phyloP scores from a whole-genome alignment of 2,888 invertebrate genomes.

The Leptinotarsa tumamoca region DNA sequence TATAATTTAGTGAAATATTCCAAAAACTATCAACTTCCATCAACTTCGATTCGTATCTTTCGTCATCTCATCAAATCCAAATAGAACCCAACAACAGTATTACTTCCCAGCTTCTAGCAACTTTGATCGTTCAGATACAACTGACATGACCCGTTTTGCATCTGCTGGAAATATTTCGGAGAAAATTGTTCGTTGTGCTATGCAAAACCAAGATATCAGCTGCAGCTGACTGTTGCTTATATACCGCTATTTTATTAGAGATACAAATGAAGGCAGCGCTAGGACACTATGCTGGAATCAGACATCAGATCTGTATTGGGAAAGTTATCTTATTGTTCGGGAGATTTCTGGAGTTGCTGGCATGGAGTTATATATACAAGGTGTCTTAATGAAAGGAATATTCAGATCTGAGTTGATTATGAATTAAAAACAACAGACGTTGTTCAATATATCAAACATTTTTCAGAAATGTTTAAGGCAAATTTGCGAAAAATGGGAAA shows the following conservation, averaged over 20 bases:
- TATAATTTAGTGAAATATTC: background rate
- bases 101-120: conserved; percentile 12
- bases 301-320: conserved; percentile 8
- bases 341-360: background rate
- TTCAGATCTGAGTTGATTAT: too few species aligned
- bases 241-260: conserved; percentile 5
- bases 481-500: too few species aligned
- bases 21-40: background rate
- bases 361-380: background rate
- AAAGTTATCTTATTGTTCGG: conserved; percentile 5
- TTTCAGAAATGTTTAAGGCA: too few species aligned
- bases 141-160: conserved; percentile 27
- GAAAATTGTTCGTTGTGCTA: conserved; percentile 29
- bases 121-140: conserved; percentile 38
- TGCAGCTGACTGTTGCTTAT: conserved; percentile 14
- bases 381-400: too few species aligned
- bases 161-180: conserved; percentile 30
- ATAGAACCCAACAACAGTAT: conserved; percentile 14
- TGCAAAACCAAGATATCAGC: conserved; percentile 14
- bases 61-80: conserved; percentile 20
- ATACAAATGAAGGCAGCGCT: conserved; percentile 6
- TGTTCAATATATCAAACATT: too few species aligned
- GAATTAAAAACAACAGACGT: too few species aligned
- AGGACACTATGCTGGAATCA: background rate
- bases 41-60: background rate